These are phyloP conservation scores for Orestias chungarensis DNA, from an alignment of 2,797 vertebrate genomes.

Conservation along the genomic window DNA sequence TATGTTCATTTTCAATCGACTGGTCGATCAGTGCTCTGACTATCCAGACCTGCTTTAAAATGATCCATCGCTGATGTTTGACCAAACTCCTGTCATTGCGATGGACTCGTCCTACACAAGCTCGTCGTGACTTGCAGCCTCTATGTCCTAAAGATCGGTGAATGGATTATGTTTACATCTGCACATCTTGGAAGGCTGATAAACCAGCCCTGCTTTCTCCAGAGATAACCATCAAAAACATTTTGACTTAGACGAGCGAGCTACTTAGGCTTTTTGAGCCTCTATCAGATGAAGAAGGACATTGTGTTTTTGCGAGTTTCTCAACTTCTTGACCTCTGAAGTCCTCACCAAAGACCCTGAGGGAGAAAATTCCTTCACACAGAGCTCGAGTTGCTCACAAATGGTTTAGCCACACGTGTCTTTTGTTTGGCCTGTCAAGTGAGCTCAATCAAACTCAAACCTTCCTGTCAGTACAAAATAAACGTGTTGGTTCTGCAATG, in stretches of 20 bases:
- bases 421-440: constrained; percentile 11
- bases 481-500: not conserved
- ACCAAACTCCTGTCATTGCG: not conserved
- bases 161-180: not conserved
- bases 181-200: too few relatives aligned
- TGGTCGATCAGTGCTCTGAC: not conserved
- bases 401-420: not conserved
- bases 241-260: not conserved
- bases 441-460: constrained; percentile 6
- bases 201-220: not conserved
- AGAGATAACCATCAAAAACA: not conserved
- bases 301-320: not conserved
- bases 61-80: not conserved
- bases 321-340: not conserved
- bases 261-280: not conserved
- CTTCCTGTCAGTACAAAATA: not conserved
- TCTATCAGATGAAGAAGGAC: not conserved
- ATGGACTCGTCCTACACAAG: not conserved
- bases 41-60: not conserved
- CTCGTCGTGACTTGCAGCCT: not conserved
- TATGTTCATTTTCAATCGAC: not conserved
- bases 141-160: too few relatives aligned
- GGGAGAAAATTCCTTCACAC: constrained; percentile 2
- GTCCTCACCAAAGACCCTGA: not conserved
- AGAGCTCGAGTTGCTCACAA: constrained; percentile 10